Evolutionary conservation across 2,113 vertebrate genomes (phyloP).

Genomic region (Pomatorhinus ruficollis): DNA sequence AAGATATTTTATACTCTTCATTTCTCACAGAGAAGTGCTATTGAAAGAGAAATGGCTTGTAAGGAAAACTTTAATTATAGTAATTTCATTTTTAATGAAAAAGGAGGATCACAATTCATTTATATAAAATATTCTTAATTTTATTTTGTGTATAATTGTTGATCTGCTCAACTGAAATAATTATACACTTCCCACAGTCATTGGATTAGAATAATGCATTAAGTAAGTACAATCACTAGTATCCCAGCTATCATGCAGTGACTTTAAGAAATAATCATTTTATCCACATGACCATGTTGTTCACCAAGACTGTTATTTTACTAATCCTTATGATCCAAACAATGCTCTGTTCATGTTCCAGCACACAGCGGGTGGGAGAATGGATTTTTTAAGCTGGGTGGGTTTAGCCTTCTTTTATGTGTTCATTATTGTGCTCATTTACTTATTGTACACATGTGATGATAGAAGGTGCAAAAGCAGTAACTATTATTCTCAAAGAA

Average conservation of each 20-base stretch:
- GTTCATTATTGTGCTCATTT: slow-evolving; percentile 69
- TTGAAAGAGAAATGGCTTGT: not conserved
- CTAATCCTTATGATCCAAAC: slow-evolving; percentile 61
- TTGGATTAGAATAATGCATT: not conserved
- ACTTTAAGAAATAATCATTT: slow-evolving; percentile 42
- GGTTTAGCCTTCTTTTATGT: slow-evolving; percentile 66
- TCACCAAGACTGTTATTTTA: slow-evolving; percentile 62
- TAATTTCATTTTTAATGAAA: not conserved
- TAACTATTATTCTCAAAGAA: slow-evolving; percentile 41
- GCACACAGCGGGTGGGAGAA: slow-evolving; percentile 53
- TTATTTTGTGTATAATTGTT: slow-evolving; percentile 5
- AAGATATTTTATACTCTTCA: not conserved
- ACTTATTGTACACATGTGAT: slow-evolving; percentile 64
- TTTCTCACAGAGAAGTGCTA: not conserved
- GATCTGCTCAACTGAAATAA: slow-evolving; percentile 28
- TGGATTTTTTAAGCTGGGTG: slow-evolving; percentile 61
- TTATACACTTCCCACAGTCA: not conserved
- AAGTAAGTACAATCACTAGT: not conserved
- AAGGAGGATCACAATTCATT: not conserved
- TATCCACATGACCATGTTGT: slow-evolving; percentile 20
- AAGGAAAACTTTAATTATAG: slow-evolving; percentile 13
- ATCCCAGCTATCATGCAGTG: not conserved
- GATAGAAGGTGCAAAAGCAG: slow-evolving; percentile 44
- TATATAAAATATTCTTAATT: slow-evolving; percentile 8
- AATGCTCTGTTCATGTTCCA: slow-evolving; percentile 59